Base-by-base conservation (phyloP, 2,888 invertebrate species). In the Abscondita cerata region DNA sequence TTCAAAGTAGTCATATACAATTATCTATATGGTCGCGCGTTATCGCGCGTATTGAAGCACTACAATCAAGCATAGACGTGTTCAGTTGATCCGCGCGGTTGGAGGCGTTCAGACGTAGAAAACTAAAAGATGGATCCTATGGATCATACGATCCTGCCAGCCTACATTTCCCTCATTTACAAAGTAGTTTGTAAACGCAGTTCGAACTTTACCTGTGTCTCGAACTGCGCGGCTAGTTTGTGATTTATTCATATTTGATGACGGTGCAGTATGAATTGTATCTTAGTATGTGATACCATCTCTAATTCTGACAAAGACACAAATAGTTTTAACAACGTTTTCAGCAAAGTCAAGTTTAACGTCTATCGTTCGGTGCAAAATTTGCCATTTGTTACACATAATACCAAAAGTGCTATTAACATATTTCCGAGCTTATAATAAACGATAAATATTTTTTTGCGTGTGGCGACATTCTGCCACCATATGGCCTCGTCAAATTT, bases 311-410 rank as follows among this genome's bases (percentile, higher is more conserved):
- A 31, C 31, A 4, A 36, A 9, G 11, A 36, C 11, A 36, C 12
- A 36, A 36, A 36, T 36, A 36, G 36, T 12, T 36, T 36, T 36
- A 36, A 25, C 25, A 25, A 25, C 6, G 25, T 25, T 25, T 25
- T 25, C 6, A 25, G 25, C 25, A 25, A 25, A 36, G 36, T 36
- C 36, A 36, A 9, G 36, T 36, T 36, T 36, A 36, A 36, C 36
- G 36, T 36, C 36, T 47, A 47, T 25, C 9, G 47, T 9, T 47
- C 25, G 16, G 47, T 47, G 47, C 20, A 47, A 47, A 25, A 47
- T 47, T 47, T 12, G 18, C 19, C 46, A 46, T 46, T 46, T 46
- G 46, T 46, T 46, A 46, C 46, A 46, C 46, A 46, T 19, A 46
- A 19, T 8, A 9, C 18, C 46, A 46, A 46, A 46, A 6, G 18